These are phyloP conservation scores for Cyphomyrus plagiostoma DNA, from an alignment of 2,113 vertebrate genomes.

Conservation along the genomic window DNA sequence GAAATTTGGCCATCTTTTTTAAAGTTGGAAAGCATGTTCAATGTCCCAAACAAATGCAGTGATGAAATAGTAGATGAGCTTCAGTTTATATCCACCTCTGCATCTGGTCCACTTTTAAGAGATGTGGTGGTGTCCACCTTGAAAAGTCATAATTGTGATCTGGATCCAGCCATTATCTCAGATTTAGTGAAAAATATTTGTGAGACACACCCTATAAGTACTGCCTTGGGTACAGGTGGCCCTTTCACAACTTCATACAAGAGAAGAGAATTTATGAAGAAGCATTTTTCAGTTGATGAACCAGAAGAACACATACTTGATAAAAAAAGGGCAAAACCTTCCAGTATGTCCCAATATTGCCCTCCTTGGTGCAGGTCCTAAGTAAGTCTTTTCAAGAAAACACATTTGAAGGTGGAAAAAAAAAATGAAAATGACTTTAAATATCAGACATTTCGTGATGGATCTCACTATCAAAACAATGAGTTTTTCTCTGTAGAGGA, in stretches of 20 bases:
- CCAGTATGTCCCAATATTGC: slow-evolving; percentile 15
- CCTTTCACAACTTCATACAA: background rate
- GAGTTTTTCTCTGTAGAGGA: background rate
- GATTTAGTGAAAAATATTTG: background rate
- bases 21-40: slow-evolving; percentile 21
- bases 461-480: slow-evolving; percentile 1
- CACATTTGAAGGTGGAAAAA: background rate
- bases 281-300: background rate
- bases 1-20: slow-evolving; percentile 17
- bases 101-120: slow-evolving; percentile 4
- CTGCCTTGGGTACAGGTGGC: background rate
- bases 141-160: slow-evolving; percentile 3
- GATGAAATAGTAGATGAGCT: slow-evolving; percentile 21
- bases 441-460: background rate
- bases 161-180: background rate
- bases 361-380: background rate
- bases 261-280: slow-evolving; percentile 8
- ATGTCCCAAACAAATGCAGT: slow-evolving; percentile 22
- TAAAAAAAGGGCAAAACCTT: slow-evolving; percentile 7
- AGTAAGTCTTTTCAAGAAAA: background rate
- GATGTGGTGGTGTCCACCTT: slow-evolving; percentile 7
- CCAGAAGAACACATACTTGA: slow-evolving; percentile 2
- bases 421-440: background rate
- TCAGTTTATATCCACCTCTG: slow-evolving; percentile 14
- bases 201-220: background rate